A percentile compares a stretch with the other conserved stretches of the same genome.
Conservation (phyloP, 2,888 invertebrate genomes). For the Dichetophora obliterata region DNA sequence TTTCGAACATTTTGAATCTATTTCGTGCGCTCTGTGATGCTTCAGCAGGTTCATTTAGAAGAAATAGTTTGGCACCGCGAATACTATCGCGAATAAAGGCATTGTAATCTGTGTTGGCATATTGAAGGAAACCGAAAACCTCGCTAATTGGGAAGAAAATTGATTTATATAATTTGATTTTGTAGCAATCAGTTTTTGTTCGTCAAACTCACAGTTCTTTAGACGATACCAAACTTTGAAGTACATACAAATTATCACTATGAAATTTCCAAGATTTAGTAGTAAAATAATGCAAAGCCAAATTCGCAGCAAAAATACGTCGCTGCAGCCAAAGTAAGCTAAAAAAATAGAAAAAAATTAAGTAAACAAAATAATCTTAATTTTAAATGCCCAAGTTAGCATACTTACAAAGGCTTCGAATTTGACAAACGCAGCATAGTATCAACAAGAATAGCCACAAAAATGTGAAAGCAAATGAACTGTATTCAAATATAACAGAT, state of each 20-base stretch:
- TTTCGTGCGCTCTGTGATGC: constrained; percentile 54
- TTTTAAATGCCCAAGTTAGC: neutral
- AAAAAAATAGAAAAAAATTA: constrained; percentile 31
- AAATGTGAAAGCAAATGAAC: constrained; percentile 80
- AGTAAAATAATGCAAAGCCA: constrained; percentile 81
- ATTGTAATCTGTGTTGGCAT: constrained; percentile 54
- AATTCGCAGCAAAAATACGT: constrained; percentile 82
- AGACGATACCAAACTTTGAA: constrained; percentile 40
- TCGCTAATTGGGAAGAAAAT: constrained; percentile 36
- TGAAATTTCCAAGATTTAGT: constrained; percentile 83
- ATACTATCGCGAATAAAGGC: constrained; percentile 60
- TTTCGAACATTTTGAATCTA: constrained; percentile 56
- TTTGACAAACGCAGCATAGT: constrained; percentile 75
- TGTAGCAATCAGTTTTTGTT: neutral
- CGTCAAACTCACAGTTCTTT: constrained; percentile 48
- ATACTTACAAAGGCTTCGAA: constrained; percentile 78
- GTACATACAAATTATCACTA: constrained; percentile 72
- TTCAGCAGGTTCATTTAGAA: constrained; percentile 62
- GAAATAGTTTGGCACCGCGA: constrained; percentile 62
- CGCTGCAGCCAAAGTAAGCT: constrained; percentile 86
- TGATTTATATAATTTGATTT: neutral
- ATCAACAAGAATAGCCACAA: constrained; percentile 86
- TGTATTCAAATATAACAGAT: constrained; percentile 53
- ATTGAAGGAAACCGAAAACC: constrained; percentile 46
- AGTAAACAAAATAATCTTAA: too few species aligned